These are phyloP conservation scores for Trimorus sp. DNA, from an alignment of 2,888 invertebrate species.

Conservation along the genomic window DNA sequence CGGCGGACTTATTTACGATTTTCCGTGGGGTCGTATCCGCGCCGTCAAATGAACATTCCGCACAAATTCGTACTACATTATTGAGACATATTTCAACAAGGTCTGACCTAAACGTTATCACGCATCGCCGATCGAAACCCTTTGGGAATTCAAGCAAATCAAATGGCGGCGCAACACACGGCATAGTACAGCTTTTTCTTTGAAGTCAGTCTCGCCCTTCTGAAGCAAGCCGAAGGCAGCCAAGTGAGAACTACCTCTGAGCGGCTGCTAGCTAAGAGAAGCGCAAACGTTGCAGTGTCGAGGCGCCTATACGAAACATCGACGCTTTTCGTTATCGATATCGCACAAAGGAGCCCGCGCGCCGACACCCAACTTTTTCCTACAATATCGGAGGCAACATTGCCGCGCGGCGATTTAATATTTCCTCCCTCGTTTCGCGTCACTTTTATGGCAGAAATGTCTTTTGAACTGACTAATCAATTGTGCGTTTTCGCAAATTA, in stretches of 20 bases:
- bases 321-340: constrained; percentile 74
- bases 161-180: constrained; percentile 73
- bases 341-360: constrained; percentile 72
- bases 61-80: constrained; percentile 64
- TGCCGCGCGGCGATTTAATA: constrained; percentile 52
- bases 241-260: constrained; percentile 74
- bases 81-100: constrained; percentile 65
- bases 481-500: constrained; percentile 48
- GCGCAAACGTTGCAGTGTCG: constrained; percentile 66
- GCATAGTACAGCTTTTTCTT: constrained; percentile 75
- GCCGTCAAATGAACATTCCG: constrained; percentile 59
- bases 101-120: constrained; percentile 67
- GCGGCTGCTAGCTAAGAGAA: constrained; percentile 67
- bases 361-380: constrained; percentile 48
- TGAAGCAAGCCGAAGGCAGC: constrained; percentile 71
- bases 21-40: constrained; percentile 27
- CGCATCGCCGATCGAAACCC: constrained; percentile 65
- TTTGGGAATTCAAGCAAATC: constrained; percentile 74
- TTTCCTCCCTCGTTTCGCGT: constrained; percentile 34
- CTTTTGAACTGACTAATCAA: constrained; percentile 52
- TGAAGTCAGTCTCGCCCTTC: constrained; percentile 75
- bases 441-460: constrained; percentile 39
- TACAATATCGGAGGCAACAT: constrained; percentile 38
- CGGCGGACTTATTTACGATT: constrained; percentile 50
- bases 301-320: constrained; percentile 74